Base-by-base conservation (phyloP, 2,113 vertebrate species). In the Coturnix japonica region DNA sequence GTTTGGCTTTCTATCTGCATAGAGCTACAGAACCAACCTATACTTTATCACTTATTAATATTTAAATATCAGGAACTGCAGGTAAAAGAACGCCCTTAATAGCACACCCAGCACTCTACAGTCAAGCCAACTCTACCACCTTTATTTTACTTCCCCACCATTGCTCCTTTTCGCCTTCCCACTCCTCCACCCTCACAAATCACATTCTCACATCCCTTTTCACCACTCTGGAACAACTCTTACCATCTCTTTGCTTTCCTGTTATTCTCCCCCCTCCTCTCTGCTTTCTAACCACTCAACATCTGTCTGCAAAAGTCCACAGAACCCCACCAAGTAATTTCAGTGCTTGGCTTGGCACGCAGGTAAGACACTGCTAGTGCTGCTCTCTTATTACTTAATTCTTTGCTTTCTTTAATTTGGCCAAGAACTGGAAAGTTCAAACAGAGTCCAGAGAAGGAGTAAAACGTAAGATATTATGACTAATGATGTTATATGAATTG, bases 31-130 rank as follows among this genome's bases (percentile, higher is more conserved):
- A 73, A 47, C 17, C 12, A 7, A 15, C 39, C 39, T 35, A 0
- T 28, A 15, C n/a, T 69, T 88, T 39, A 57, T 44, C 51, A 53
- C 51, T 53, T 28, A 30, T 17, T 53, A 53, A 30, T 26, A 53
- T 53, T 53, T 30, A 53, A 53, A 30, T 53, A 53, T 30, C 51
- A 53, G 51, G 51, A 26, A 28, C 25, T 28, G 51, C 15, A 53
- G 26, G 26, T 28, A 53, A 53, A 53, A 53, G 51, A 56, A 56
- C 15, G 15, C 8, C 8, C 17, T 64, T 35, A 39, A 81, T 75
- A 67, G 16, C 0, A 1, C 2, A 3, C 4, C 20, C 9, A 20
- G 21, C n/a, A 22, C 59, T 44, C 30, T 25, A 33, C 67, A 81
- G 7, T 33, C 67, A 67, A 56, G 31, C 26, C 63, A 81, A 11